These are phyloP conservation scores for Cettia cetti DNA, from an alignment of 2,113 vertebrate genomes.

Conservation along the genomic window DNA sequence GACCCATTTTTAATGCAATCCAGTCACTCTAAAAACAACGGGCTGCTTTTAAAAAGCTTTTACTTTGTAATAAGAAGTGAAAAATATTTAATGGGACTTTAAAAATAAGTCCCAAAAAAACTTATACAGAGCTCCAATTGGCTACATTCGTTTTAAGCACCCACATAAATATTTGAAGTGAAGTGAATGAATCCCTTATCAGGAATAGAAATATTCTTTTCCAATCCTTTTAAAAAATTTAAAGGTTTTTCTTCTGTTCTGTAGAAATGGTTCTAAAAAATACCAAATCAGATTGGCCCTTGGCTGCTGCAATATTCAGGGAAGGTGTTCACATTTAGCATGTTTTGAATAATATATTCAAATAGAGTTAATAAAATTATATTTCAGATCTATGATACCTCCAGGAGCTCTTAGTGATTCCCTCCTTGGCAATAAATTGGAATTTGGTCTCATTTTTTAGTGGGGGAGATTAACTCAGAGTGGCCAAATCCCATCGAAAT, in stretches of 20 bases:
- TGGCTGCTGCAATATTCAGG: not conserved
- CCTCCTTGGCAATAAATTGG: not conserved
- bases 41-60: not conserved
- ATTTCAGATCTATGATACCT: not conserved
- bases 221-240: not conserved
- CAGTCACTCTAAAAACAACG: not conserved
- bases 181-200: not conserved
- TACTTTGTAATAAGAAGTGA: not conserved
- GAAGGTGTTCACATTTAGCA: not conserved
- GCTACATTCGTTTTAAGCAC: not conserved
- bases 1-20: not conserved
- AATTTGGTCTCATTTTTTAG: not conserved
- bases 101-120: not conserved
- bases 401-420: not conserved
- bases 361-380: not conserved
- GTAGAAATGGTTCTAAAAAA: not conserved
- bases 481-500: not conserved
- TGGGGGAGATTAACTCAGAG: not conserved
- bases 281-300: not conserved
- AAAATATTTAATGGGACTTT: not conserved
- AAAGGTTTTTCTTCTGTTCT: not conserved
- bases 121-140: not conserved
- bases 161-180: slow-evolving; percentile 1
- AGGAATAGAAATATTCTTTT: not conserved
- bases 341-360: not conserved